phyloP scores from a whole-genome alignment of 2,113 vertebrate species.

The Myrmophylax atrothorax region DNA sequence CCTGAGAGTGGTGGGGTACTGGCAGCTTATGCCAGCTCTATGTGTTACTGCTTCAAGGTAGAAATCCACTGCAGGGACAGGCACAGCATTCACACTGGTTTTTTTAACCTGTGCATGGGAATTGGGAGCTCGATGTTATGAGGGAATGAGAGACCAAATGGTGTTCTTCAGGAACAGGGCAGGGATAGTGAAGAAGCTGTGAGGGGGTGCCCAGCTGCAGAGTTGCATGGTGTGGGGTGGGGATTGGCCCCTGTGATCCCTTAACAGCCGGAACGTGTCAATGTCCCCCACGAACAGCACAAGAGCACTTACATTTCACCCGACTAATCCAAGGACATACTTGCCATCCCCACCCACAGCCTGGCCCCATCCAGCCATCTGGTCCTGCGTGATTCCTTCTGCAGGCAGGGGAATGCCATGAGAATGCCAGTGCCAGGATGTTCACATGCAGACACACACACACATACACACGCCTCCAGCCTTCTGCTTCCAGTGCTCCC shows the following conservation, averaged over 20 bases:
- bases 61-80: background rate
- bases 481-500: slow-evolving; percentile 34
- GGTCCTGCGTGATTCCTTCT: slow-evolving; percentile 16
- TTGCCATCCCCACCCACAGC: background rate
- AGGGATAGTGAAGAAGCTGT: background rate
- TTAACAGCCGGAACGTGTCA: background rate
- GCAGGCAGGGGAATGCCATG: slow-evolving; percentile 46
- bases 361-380: slow-evolving; percentile 30
- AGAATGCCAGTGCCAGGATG: background rate
- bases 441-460: slow-evolving; percentile 12
- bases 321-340: background rate
- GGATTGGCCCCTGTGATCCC: background rate
- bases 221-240: background rate
- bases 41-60: background rate
- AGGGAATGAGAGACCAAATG: background rate
- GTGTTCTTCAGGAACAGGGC: background rate
- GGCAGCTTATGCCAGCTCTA: background rate
- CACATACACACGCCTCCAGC: slow-evolving; percentile 15
- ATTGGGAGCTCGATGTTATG: background rate
- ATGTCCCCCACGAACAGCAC: background rate
- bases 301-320: background rate
- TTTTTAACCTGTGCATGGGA: background rate
- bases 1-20: background rate
- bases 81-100: background rate
- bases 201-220: background rate